A percentile compares a stretch with the other conserved stretches of the same genome.
phyloP scores from a whole-genome alignment of 2,113 vertebrate species.

The Myiozetetes cayanensis region DNA sequence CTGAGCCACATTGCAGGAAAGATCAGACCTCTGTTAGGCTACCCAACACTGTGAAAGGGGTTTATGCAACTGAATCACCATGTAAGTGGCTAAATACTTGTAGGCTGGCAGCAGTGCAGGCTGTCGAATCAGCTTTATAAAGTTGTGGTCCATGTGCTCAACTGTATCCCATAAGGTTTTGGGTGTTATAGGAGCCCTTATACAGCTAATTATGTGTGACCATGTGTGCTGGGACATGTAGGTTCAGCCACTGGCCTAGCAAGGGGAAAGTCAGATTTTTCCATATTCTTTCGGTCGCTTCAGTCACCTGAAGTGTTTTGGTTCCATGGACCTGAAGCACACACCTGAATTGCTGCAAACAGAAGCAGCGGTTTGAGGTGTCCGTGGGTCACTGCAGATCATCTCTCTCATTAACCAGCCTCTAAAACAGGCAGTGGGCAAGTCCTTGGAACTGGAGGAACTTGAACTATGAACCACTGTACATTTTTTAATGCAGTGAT shows the following conservation, averaged over 20 bases:
- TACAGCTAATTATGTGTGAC: not conserved
- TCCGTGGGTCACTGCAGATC: not conserved
- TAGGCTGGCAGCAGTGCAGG: not conserved
- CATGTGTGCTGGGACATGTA: rapidly evolving
- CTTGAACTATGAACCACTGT: rapidly evolving
- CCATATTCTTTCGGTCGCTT: rapidly evolving
- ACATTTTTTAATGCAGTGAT: too few species aligned
- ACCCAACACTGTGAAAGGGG: not conserved
- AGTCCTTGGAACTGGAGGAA: not conserved
- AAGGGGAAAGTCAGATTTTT: not conserved
- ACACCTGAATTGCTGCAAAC: not conserved
- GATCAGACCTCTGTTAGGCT: not conserved
- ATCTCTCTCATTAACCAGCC: not conserved
- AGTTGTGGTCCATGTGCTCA: not conserved
- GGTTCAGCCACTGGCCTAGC: rapidly evolving
- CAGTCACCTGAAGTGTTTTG: not conserved
- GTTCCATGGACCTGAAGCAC: not conserved
- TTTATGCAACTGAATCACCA: not conserved
- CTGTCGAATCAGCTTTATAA: not conserved
- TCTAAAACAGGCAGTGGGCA: not conserved
- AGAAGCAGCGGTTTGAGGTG: not conserved
- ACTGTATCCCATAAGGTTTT: not conserved
- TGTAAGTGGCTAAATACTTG: not conserved
- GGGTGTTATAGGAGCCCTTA: not conserved
- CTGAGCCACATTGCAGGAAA: rapidly evolving